Base-by-base conservation (phyloP, 2,888 invertebrate species). In the Helicoverpa assulta region DNA sequence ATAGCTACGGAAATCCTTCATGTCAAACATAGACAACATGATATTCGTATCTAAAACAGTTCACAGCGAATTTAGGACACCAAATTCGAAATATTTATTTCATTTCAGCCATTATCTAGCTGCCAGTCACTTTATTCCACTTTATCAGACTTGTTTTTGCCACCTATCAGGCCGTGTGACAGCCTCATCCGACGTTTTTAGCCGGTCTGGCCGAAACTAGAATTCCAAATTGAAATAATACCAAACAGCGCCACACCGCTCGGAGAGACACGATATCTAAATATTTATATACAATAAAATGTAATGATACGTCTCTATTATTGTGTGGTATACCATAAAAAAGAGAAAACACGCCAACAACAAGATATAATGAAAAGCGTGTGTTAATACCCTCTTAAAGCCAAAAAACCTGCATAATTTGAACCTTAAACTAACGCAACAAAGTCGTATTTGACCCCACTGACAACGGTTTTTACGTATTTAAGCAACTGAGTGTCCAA, bases 271-370 rank as follows among this genome's bases (percentile, higher is more conserved):
- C 43, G 18, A 50, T 21, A 75, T 74, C 58, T 73, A 66, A 80
- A 83, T 80, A 81, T 81, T 80, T 76, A 82, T 76, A 70, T 62
- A 80, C 60, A 68, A 69, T 67, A 59, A 47, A 47, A 64, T 68
- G 58, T 76, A 78, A 80, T 78, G 70, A 80, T 64, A 71, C 71
- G 21, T 67, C 73, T 81, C 57, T 66, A 79, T 77, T 80, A 83
- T 68, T 72, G 81, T 81, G 78, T 78, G 74, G 81, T 78, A 78
- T 76, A 71, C 69, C 75, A 83, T 76, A 76, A 78, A 80, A 66
- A 77, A 78, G 75, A 77, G 76, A 82, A 82, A 84, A 80, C 78
- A 71, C 50, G 78, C 33, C 67, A 81, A 80, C 72, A 63, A 21
- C 68, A 55, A 73, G 67, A 53, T 26, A 68, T 73, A 81, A 84